A percentile compares a stretch with the other conserved stretches of the same genome.
phyloP scores from a whole-genome alignment of 2,797 vertebrate species.

The Melanitta fusca region DNA sequence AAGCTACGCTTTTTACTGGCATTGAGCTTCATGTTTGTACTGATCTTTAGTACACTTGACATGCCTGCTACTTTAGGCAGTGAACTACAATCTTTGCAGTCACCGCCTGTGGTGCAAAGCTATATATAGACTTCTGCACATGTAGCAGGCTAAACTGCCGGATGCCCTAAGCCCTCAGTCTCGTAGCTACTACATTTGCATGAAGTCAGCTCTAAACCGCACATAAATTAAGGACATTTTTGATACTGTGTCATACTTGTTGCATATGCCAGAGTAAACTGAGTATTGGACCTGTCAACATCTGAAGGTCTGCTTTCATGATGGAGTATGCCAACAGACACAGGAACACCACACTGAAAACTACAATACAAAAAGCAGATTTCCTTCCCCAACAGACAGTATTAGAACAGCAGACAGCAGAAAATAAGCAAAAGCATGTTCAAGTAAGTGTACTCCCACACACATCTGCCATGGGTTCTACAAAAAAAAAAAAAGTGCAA shows the following conservation, averaged over 20 bases:
- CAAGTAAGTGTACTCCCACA: neutral
- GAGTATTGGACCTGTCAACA: neutral
- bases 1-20: neutral
- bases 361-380: neutral
- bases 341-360: neutral
- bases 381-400: neutral
- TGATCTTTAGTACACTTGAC: neutral
- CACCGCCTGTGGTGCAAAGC: neutral
- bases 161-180: fast-evolving
- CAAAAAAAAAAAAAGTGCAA: neutral
- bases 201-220: neutral
- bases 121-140: neutral
- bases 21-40: neutral
- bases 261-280: neutral
- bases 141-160: neutral
- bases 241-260: neutral
- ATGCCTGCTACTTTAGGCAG: neutral
- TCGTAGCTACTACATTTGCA: neutral
- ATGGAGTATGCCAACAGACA: neutral
- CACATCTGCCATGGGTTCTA: neutral
- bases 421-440: neutral
- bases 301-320: neutral
- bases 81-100: neutral
- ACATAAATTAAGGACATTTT: neutral
- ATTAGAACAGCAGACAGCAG: neutral